Base-by-base conservation (phyloP, 2,888 invertebrate species). In the Lymantria dispar region DNA sequence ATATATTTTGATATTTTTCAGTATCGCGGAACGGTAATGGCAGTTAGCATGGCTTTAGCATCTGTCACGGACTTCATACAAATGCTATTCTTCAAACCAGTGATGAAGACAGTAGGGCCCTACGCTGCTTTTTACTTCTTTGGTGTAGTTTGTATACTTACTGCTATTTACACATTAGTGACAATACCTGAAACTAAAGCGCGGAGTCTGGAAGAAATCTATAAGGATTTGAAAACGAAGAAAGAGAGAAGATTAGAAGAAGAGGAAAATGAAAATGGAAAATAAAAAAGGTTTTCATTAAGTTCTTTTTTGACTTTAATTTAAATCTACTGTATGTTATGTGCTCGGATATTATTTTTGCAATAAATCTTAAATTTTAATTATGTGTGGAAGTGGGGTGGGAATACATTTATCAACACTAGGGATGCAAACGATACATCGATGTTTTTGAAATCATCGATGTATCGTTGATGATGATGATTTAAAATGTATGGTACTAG, bases 21-120 rank as follows among this genome's bases (percentile, higher is more conserved):
- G 89, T 87, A 84, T 47, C 85, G 89, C 1, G 83, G 84, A 1
- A 81, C 83, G 7, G 83, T 90, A 0, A 76, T 87, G 73, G 88
- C 81, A 0, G 60, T 64, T 0, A 73, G 83, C 0, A 86, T 86
- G 85, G 69, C 83, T 0, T 12, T 64, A 0, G 78, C 85, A 0
- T 73, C 85, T 0, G n/a, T 75, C 0, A 54, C 73, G 0, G 82
- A 67, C 45, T 86, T 85, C 61, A 14, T 85, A 0, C 86, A 87
- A 64, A 73, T 83, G 54, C 55, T 85, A 12, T 83, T 87, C 71
- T 88, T 87, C 71, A 86, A 85, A 45, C 78, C 86, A 0, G 48
- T 88, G 0, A 78, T 79, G 0, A 80, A 67, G 1, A 47, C 74
- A 0, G 64, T 84, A 0, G 87, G 88, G 0, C 65, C 77, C 1